Evolutionary conservation across 2,113 vertebrate species (phyloP), one percentile per base, ranked within the genome.

Genomic region (Aphyosemion australe): DNA sequence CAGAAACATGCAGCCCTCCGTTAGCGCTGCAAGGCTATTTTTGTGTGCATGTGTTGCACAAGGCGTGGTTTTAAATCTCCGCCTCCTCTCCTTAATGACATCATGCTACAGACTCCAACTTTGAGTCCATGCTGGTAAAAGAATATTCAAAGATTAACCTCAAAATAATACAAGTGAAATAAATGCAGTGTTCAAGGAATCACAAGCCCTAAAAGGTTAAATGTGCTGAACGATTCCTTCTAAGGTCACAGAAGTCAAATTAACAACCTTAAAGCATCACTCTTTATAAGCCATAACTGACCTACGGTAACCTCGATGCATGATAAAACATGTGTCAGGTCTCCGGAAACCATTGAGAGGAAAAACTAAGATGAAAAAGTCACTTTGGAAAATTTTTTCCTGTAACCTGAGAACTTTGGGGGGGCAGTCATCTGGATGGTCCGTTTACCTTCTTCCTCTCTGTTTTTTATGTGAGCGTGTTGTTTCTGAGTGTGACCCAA

Each of bases 371-470:
- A 85, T 74, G 71, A 83, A 81, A 83, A 85, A 52, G 68, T 20
- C 84, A 78, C 83, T 88, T 85, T 86, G 84, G 85, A 90, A 90
- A 88, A 81, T 79, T 5, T 81, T 58, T 72, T 74, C 71, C 70
- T 79, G 89, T 69, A 89, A 89, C 69, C 69, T 72, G 84, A 91
- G 83, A 87, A 1, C 42, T 50, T 18, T 19, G 11, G 43, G 64
- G 31, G 68, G 70, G 79, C 69, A 79, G 74, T 79, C 88, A 86
- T 88, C 85, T 90, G 88, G 84, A 90, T 73, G 84, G 76, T 85
- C 74, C 48, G 55, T 89, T 88, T 84, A 87, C 76, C 76, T 75
- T 76, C 74, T 54, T 43, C 47, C 39, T 48, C 69, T 71, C 54
- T 75, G 45, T 76, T 59, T 69, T 37, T 65, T 74, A 54, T 47